Evolutionary conservation across 1,140 invertebrate species (phyloP), one percentile per base, ranked within the genome.

Genomic region (Homarus americanus): DNA sequence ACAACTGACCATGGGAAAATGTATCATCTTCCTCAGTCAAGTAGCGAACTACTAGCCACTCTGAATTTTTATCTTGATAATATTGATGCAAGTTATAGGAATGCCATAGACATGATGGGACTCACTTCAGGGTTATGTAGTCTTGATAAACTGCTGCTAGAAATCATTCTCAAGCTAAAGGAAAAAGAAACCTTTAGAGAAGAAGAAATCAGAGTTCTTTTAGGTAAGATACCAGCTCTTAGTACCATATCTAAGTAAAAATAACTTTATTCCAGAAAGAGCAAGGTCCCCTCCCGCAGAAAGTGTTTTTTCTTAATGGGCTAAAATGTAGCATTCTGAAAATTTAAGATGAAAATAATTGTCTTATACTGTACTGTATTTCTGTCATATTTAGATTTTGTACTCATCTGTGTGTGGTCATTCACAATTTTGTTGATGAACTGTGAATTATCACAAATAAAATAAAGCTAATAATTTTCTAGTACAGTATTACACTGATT

Each of bases 151-250:
- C 58, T 75, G 10, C 38, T 85, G 7, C 24, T 40, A 41, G 66
- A 85, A 40, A 85, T 85, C 3, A 73, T 85, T 63, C 38, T 82
- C 28, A 82, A 82, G 32, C 34, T 82, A 17, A 82, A 17, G 41
- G 80, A 82, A 53, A 63, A 9, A 63, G 80, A 36, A 36, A 20
- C 63, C 4, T 12, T 36, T 10, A 63, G n/a, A 20, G 58, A 63
- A 66, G 53, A 63, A 15, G 49, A 82, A 20, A 38, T 82, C 0
- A 63, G 40, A 36, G 20, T n/a, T 15, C 28, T 82, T 17, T 53
- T 12, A 20, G 63, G 49, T 63, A 38, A n/a, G 34, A 36, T 63
- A 12, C 28, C 58, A 36, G 28, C 32, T 82, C 12, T n/a, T 63
- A 40, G n/a, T 28, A 63, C 28, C 10, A 44, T 12, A 20, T 40